phyloP scores from a whole-genome alignment of 2,888 invertebrate genomes.

The Hydraecia micacea region DNA sequence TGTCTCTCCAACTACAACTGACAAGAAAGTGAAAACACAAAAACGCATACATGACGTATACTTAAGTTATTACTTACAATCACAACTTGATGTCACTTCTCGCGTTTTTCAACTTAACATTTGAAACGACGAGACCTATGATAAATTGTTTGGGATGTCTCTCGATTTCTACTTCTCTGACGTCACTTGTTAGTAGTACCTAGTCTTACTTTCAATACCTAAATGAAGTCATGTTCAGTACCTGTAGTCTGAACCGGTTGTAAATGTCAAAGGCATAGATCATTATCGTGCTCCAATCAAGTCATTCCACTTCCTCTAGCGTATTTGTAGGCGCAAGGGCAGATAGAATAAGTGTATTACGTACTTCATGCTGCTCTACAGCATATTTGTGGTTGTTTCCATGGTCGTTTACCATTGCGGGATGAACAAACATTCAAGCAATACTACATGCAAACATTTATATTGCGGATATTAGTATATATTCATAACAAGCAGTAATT shows the following conservation, averaged over 20 bases:
- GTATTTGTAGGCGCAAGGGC: conserved; percentile 52
- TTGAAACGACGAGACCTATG: conserved; percentile 23
- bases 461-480: neutral
- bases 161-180: conserved; percentile 44
- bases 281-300: conserved; percentile 49
- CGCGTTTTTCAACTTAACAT: conserved; percentile 46
- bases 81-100: conserved; percentile 51
- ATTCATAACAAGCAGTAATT: neutral
- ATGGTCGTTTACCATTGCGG: conserved; percentile 6
- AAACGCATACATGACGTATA: conserved; percentile 49
- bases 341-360: conserved; percentile 37
- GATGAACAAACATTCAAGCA: neutral
- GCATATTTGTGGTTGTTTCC: conserved; percentile 6
- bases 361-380: neutral
- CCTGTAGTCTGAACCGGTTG: conserved; percentile 52
- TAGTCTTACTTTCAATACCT: conserved; percentile 45
- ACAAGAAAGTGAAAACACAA: conserved; percentile 60
- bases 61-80: conserved; percentile 55
- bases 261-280: conserved; percentile 57
- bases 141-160: conserved; percentile 39
- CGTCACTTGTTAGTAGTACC: conserved; percentile 26
- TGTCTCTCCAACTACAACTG: conserved; percentile 38
- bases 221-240: conserved; percentile 39
- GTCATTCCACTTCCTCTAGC: conserved; percentile 47
- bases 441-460: no score